These are phyloP conservation scores for Rhadinocentrus ornatus DNA, from an alignment of 2,797 vertebrate genomes.

Conservation along the genomic window DNA sequence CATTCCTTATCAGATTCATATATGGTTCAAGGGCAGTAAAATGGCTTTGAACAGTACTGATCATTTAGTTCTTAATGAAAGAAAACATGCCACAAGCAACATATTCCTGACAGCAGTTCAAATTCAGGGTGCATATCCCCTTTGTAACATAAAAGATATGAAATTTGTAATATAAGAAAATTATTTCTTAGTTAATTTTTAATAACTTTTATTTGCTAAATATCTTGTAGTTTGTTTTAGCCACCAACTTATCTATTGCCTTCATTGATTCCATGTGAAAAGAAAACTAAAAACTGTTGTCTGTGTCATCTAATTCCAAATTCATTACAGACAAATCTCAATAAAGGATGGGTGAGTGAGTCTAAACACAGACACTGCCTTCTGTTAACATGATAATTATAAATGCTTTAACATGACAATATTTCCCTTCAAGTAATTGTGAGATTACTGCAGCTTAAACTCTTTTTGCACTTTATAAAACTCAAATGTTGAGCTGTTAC, in stretches of 20 bases:
- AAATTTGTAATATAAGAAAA: neutral
- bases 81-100: neutral
- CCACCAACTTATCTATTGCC: slow-evolving; percentile 19
- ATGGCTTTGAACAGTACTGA: slow-evolving; percentile 58
- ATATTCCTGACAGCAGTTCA: neutral
- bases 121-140: slow-evolving; percentile 2
- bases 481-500: slow-evolving; percentile 33
- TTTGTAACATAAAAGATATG: neutral
- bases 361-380: slow-evolving; percentile 4
- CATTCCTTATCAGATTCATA: neutral
- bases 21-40: slow-evolving; percentile 47
- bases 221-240: slow-evolving; percentile 6
- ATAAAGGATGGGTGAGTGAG: slow-evolving; percentile 15
- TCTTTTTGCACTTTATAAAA: slow-evolving; percentile 73
- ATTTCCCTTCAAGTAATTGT: slow-evolving; percentile 40
- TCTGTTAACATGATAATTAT: neutral
- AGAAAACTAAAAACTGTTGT: neutral
- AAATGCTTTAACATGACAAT: neutral
- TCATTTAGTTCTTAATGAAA: neutral
- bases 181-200: neutral
- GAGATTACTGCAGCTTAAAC: slow-evolving; percentile 42
- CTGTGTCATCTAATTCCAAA: neutral
- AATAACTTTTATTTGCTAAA: neutral
- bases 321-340: neutral
- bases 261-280: neutral